phyloP scores from a whole-genome alignment of 2,888 invertebrate genomes.

The Colostygia pectinataria region DNA sequence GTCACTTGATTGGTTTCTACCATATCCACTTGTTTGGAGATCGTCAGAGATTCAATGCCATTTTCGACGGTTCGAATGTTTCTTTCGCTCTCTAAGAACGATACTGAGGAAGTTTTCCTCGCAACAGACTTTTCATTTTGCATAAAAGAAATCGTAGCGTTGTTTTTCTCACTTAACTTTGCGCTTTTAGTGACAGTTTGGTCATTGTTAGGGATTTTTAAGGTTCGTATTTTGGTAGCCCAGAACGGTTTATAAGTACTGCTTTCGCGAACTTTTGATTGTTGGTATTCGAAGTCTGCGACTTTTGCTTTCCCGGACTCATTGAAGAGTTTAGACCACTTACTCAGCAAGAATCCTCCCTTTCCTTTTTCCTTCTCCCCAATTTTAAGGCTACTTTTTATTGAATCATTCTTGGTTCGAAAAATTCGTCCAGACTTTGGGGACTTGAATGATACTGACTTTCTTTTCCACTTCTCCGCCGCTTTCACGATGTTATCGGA shows the following conservation, averaged over 20 bases:
- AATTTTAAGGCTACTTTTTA: conserved; percentile 16
- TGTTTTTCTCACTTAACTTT: conserved; percentile 3
- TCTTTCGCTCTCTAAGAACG: conserved; percentile 18
- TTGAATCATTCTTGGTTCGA: conserved; percentile 40
- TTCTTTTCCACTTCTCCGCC: conserved; percentile 58
- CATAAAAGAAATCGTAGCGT: background rate
- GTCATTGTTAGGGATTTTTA: conserved; percentile 33
- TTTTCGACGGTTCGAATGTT: conserved; percentile 14
- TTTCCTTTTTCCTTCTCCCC: conserved; percentile 29
- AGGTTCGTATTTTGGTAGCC: conserved; percentile 54
- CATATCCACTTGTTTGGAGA: conserved; percentile 23
- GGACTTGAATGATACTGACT: conserved; percentile 65
- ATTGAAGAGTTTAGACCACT: conserved; percentile 51
- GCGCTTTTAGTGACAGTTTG: conserved; percentile 20
- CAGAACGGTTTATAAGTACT: conserved; percentile 68
- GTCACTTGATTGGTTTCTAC: conserved; percentile 25
- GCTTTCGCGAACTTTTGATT: conserved; percentile 55
- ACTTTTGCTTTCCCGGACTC: conserved; percentile 65
- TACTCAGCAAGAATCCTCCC: conserved; percentile 46
- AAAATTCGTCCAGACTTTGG: conserved; percentile 63
- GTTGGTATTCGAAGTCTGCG: conserved; percentile 63
- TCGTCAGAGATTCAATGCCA: conserved; percentile 29
- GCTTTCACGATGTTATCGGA: conserved; percentile 42
- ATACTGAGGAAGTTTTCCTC: conserved; percentile 9
- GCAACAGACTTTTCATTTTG: conserved; percentile 7